These are phyloP conservation scores for Cochlearius cochlearius DNA, from an alignment of 2,113 vertebrate species.

Conservation along the genomic window DNA sequence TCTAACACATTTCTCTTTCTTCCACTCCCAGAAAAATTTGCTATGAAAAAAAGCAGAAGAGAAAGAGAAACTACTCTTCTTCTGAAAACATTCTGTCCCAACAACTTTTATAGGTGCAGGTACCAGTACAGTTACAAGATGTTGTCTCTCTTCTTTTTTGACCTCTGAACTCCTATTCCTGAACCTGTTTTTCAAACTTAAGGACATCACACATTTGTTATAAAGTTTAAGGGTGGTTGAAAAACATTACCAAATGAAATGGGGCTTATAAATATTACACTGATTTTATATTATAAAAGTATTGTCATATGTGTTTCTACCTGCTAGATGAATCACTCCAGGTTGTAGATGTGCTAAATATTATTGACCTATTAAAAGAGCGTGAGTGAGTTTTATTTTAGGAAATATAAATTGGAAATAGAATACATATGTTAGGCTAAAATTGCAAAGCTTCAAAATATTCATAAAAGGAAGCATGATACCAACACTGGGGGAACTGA, in stretches of 20 bases:
- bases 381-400: not conserved
- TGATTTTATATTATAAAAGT: not conserved
- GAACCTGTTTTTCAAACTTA: not conserved
- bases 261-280: not conserved
- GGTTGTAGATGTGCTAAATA: not conserved
- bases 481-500: not conserved
- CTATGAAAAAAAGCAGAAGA: not conserved
- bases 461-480: not conserved
- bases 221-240: not conserved
- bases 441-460: not conserved
- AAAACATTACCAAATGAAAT: not conserved
- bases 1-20: not conserved
- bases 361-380: not conserved
- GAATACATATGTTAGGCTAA: not conserved
- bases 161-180: not conserved
- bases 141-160: not conserved
- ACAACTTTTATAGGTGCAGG: not conserved
- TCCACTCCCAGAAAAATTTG: not conserved
- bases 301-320: not conserved
- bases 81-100: not conserved
- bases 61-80: not conserved
- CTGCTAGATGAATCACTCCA: not conserved
- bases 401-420: not conserved
- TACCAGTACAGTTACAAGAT: not conserved
- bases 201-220: not conserved